Evolutionary conservation across 2,888 invertebrate species (phyloP).

Genomic region (Sinopyrophorus schimmeli): DNA sequence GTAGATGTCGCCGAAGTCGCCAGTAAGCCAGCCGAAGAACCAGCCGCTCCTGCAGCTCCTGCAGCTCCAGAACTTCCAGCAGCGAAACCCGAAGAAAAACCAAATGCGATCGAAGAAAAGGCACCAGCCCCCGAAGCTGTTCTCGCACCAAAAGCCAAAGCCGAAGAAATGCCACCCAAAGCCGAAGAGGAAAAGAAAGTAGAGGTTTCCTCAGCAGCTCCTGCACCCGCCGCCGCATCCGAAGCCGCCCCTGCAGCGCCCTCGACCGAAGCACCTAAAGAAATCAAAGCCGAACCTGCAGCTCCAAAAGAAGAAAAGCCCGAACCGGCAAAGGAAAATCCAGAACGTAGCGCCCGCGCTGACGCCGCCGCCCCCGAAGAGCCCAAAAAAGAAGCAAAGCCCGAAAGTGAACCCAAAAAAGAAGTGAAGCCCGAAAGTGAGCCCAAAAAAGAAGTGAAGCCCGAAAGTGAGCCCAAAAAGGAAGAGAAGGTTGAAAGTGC

Average conservation of each 20-base stretch:
- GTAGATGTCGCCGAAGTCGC: slow-evolving; percentile 54
- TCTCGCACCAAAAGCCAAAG: no score
- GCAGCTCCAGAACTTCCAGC: slow-evolving; percentile 36
- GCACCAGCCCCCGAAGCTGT: slow-evolving; percentile 5
- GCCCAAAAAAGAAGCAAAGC: slow-evolving; percentile 29
- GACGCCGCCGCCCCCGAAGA: slow-evolving; percentile 50
- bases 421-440: slow-evolving; percentile 6
- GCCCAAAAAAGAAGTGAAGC: slow-evolving; percentile 32
- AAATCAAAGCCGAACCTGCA: slow-evolving; percentile 31
- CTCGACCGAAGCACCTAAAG: slow-evolving; percentile 30
- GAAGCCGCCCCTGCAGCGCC: slow-evolving; percentile 32
- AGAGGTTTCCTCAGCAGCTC: slow-evolving; percentile 30
- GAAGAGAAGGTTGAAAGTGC: slow-evolving; percentile 24
- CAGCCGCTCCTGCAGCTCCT: slow-evolving; percentile 45
- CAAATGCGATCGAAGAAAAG: slow-evolving; percentile 33
- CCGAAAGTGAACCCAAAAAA: slow-evolving; percentile 31
- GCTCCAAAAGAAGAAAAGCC: slow-evolving; percentile 34
- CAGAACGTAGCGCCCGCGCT: slow-evolving; percentile 51
- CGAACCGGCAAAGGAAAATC: slow-evolving; percentile 34
- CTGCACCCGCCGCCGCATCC: slow-evolving; percentile 16
- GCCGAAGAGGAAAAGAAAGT: slow-evolving; percentile 22
- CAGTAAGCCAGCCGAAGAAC: slow-evolving; percentile 51
- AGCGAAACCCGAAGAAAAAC: slow-evolving; percentile 31
- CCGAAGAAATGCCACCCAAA: slow-evolving; percentile 18
- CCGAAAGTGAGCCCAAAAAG: slow-evolving; percentile 5